These are phyloP conservation scores for Arge pagana DNA, from an alignment of 2,888 invertebrate genomes.

Conservation along the genomic window DNA sequence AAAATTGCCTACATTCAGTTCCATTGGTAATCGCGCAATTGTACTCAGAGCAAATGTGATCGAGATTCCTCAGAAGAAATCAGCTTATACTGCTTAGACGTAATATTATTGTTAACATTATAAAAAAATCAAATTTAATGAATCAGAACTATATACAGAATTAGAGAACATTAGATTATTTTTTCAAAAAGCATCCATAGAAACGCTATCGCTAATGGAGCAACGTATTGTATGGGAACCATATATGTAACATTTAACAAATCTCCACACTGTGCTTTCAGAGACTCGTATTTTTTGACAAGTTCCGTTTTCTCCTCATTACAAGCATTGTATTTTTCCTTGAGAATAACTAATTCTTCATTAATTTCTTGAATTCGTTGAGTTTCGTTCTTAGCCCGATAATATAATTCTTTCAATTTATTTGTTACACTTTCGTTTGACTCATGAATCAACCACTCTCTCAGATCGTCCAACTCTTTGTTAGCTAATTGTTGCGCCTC, in stretches of 20 bases:
- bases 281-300: slow-evolving; percentile 64
- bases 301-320: slow-evolving; percentile 67
- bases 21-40: slow-evolving; percentile 1
- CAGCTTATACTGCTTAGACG: slow-evolving; percentile 3
- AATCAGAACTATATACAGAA: slow-evolving; percentile 24
- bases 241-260: slow-evolving; percentile 65
- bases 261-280: slow-evolving; percentile 66
- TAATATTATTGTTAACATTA: slow-evolving; percentile 15
- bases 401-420: slow-evolving; percentile 45
- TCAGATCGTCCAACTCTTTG: slow-evolving; percentile 44
- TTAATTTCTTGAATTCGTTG: slow-evolving; percentile 69
- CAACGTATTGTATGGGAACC: slow-evolving; percentile 65
- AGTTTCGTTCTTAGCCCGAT: slow-evolving; percentile 53
- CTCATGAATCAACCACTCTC: slow-evolving; percentile 48
- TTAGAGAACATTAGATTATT: slow-evolving; percentile 46
- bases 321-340: slow-evolving; percentile 72
- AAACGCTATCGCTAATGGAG: slow-evolving; percentile 64
- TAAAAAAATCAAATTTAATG: slow-evolving; percentile 22
- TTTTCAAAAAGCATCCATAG: slow-evolving; percentile 65
- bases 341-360: slow-evolving; percentile 74
- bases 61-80: too few relatives aligned
- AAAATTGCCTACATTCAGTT: slow-evolving; percentile 10
- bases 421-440: slow-evolving; percentile 42
- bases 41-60: too few relatives aligned
- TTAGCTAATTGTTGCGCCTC: slow-evolving; percentile 41